phyloP scores from a whole-genome alignment of 2,113 vertebrate species.

The Gobius niger region DNA sequence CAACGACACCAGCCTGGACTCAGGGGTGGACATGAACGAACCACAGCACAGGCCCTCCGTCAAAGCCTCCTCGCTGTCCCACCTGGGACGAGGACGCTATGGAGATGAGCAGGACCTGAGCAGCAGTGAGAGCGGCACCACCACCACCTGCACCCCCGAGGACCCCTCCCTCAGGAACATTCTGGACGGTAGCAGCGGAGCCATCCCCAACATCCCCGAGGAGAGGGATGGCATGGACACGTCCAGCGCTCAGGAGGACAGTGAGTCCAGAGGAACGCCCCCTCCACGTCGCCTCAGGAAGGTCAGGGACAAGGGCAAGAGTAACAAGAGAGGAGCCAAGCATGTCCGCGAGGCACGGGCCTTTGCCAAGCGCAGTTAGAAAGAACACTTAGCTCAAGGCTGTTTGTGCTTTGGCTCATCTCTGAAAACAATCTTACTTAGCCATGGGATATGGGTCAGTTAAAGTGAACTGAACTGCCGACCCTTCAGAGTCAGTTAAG shows the following conservation, averaged over 20 bases:
- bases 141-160: slow-evolving; percentile 86
- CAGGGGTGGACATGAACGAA: slow-evolving; percentile 97
- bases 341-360: slow-evolving; percentile 72
- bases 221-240: slow-evolving; percentile 76
- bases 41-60: slow-evolving; percentile 84
- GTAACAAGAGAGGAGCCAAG: slow-evolving; percentile 72
- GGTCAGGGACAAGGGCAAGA: slow-evolving; percentile 74
- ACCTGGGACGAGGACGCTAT: slow-evolving; percentile 55
- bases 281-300: slow-evolving; percentile 78
- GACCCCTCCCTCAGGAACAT: slow-evolving; percentile 84
- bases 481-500: no score
- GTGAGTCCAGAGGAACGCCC: slow-evolving; percentile 75
- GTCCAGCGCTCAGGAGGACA: slow-evolving; percentile 74
- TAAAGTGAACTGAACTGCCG: no score
- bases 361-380: slow-evolving; percentile 64
- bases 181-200: slow-evolving; percentile 78
- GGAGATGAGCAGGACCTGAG: slow-evolving; percentile 90
- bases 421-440: neutral
- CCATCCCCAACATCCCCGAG: slow-evolving; percentile 76
- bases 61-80: slow-evolving; percentile 78
- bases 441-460: no score
- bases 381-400: slow-evolving; percentile 22
- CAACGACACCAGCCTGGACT: slow-evolving; percentile 95
- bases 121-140: slow-evolving; percentile 91
- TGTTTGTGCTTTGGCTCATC: no score